Conservation (phyloP, 2,797 vertebrate genomes). For the Trachurus trachurus region DNA sequence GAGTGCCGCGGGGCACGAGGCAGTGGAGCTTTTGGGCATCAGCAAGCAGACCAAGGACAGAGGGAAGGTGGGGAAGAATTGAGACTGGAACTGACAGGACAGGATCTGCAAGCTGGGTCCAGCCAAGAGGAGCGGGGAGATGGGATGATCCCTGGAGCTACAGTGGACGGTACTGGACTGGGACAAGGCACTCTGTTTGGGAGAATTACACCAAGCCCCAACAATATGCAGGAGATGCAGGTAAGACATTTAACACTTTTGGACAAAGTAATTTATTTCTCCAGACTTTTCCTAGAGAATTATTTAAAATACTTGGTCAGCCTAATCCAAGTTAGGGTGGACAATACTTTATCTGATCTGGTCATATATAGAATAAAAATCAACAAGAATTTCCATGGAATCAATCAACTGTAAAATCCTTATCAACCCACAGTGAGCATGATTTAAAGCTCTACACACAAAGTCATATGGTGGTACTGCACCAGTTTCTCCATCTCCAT, state of each 20-base stretch:
- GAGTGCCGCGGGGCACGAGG: constrained; percentile 86
- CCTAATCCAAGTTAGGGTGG: background rate
- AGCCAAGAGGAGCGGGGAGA: constrained; percentile 74
- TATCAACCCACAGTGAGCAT: background rate
- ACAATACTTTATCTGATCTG: background rate
- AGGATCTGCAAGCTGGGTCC: constrained; percentile 48
- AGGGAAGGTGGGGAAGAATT: constrained; percentile 72
- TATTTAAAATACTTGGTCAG: background rate
- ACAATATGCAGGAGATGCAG: constrained; percentile 82
- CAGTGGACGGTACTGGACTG: constrained; percentile 44
- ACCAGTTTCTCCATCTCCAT: constrained; percentile 42
- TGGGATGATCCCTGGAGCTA: constrained; percentile 60
- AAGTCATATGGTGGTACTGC: constrained; percentile 40
- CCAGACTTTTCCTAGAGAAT: background rate
- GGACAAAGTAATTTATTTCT: background rate
- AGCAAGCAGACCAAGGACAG: constrained; percentile 88
- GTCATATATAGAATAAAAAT: background rate
- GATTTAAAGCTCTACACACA: background rate
- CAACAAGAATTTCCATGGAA: background rate
- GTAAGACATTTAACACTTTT: constrained; percentile 54
- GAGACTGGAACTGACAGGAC: constrained; percentile 54
- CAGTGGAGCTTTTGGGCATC: constrained; percentile 70
- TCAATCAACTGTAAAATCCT: too few species aligned
- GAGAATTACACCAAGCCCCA: constrained; percentile 60
- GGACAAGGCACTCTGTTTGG: constrained; percentile 62